Evolutionary conservation across 2,888 invertebrate genomes (phyloP), one percentile per base, ranked within the genome.

Genomic region (Catotricha subobsoleta): DNA sequence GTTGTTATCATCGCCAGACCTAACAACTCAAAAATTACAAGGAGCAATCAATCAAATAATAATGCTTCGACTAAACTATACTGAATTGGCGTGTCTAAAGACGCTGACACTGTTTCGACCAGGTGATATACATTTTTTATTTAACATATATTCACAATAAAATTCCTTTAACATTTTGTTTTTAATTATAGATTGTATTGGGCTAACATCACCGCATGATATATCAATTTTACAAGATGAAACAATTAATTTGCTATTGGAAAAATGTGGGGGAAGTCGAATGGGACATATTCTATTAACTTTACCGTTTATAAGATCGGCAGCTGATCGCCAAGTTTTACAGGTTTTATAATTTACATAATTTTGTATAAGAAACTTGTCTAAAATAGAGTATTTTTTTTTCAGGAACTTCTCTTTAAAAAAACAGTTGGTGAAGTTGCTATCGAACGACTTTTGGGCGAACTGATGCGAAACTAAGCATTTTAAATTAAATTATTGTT

Each of bases 51-150:
- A 71, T 23, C 69, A 76, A 50, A 72, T 83, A 51, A 67, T 71
- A 7, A 61, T 71, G 8, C 64, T 77, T 41, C 65, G 74, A 47
- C 70, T 86, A 15, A 87, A 90, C 57, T 78, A 80, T 55, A 78
- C 80, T 0, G 88, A 90, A 55, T 82, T 76, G 53, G 81, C 87
- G 29, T 87, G 80, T 58, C 64, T 90, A n/a, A 87, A 86, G 56
- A 80, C 82, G 0, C 66, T 82, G 9, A 72, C 83, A 5, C 66
- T 88, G 5, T 88, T 86, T 58, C 81, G 82, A 60, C 71, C 80
- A 60, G 84, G 86, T 83, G 62, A 58, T 20, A 37, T 40, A 25
- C 25, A 25, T 6, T 25, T 25, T 25, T 25, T 10, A 35, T 21
- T 35, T 4, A 21, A 6, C 13, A n/a, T 19, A 10, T 33, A n/a